A percentile compares a stretch with the other conserved stretches of the same genome.
Evolutionary conservation across 2,797 vertebrate species (phyloP).

Genomic region (Cuculus canorus): DNA sequence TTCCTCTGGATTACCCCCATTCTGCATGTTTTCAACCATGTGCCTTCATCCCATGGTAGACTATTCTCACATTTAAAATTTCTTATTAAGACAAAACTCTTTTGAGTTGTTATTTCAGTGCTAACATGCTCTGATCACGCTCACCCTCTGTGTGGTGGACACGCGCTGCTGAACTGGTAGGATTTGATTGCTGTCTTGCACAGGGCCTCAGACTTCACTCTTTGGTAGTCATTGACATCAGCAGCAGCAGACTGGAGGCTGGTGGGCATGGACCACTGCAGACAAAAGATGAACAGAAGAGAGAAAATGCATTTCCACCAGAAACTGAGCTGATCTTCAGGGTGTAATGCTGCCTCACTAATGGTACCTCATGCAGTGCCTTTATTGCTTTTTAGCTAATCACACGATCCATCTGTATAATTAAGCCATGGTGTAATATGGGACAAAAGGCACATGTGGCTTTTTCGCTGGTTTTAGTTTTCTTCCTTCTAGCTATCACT

Average conservation of each 20-base stretch:
- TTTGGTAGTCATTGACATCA: not conserved
- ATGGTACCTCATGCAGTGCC: not conserved
- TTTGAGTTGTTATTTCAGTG: not conserved
- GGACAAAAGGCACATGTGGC: not conserved
- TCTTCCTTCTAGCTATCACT: not conserved
- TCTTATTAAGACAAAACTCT: not conserved
- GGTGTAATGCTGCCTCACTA: slow-evolving; percentile 11
- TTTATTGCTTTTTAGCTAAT: slow-evolving; percentile 22
- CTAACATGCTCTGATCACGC: not conserved
- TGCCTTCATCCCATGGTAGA: not conserved
- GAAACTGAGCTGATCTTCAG: not conserved
- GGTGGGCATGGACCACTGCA: not conserved
- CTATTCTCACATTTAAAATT: not conserved
- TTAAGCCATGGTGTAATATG: not conserved
- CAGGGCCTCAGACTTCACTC: not conserved
- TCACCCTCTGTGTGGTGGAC: not conserved
- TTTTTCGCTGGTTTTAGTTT: not conserved
- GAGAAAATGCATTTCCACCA: not conserved
- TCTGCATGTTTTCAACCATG: not conserved
- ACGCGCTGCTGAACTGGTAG: not conserved
- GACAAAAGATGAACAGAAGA: not conserved
- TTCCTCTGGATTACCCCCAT: not conserved
- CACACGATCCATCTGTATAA: slow-evolving; percentile 10
- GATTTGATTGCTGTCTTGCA: not conserved
- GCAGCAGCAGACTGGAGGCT: not conserved